Evolutionary conservation across 2,797 vertebrate genomes (phyloP), one percentile per base, ranked within the genome.

Genomic region (Euphonia xanthogaster): DNA sequence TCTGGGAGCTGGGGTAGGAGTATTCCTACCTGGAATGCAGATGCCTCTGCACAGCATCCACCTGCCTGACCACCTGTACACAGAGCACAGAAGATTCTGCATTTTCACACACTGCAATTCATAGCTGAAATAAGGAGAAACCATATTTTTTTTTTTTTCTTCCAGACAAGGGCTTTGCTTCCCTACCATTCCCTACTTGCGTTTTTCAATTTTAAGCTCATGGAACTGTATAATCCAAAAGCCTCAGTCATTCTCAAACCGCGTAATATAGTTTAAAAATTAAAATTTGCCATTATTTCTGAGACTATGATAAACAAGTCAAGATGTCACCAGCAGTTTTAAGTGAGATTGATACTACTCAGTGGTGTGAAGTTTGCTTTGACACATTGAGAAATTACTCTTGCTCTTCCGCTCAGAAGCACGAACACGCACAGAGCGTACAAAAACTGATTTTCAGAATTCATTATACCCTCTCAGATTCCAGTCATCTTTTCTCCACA

Each of bases 281-380:
- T 88, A 90, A 86, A 91, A 95, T 50, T 61, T 89, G 7, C 61
- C 16, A 14, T 92, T 12, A 23, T 92, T 93, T 72, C 68, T 87
- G 76, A 75, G 62, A 65, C 66, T 72, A 13, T n/a, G 80, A 57
- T 92, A 95, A 95, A 82, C 71, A 96, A 93, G 61, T 72, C 68
- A 78, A 62, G 72, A 74, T 93, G 86, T 80, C 90, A 71, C 18
- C 61, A 58, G 84, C 62, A 68, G 14, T 85, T 65, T 80, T 71
- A 92, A 96, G 86, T 89, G 86, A 96, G 88, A 94, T 79, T 94
- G 86, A 94, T 92, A 89, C 50, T 62, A 51, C 50, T 86, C 83
- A 65, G 15, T 67, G 55, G 39, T 51, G 88, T 86, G 85, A 93
- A 75, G 57, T 92, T 94, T 5, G 14, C 63, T 78, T 89, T 96